Percentiles rank a stretch among this genome's conserved stretches.
These are phyloP conservation scores for Ctenicera cuprea DNA, from an alignment of 2,888 invertebrate genomes.

Conservation along the genomic window DNA sequence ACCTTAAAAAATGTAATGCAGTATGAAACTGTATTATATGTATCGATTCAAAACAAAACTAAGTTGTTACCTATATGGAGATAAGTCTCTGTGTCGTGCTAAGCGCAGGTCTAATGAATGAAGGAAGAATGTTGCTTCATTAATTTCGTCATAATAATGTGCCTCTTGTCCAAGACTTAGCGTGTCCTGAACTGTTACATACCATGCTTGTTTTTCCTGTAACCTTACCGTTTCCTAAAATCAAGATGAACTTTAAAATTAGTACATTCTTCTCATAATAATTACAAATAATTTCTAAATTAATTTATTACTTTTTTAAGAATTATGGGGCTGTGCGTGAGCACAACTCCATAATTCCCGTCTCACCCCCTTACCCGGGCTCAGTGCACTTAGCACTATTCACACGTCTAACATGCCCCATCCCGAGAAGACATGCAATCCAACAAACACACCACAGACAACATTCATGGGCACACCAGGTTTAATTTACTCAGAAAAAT, in stretches of 20 bases:
- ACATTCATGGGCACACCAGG: too few species aligned
- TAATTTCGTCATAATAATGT: constrained; percentile 74
- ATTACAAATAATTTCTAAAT: background rate
- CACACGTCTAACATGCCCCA: too few species aligned
- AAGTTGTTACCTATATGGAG: constrained; percentile 71
- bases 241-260: background rate
- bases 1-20: constrained; percentile 59
- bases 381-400: too few species aligned
- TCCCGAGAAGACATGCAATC: too few species aligned
- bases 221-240: constrained; percentile 74
- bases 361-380: too few species aligned
- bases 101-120: constrained; percentile 79
- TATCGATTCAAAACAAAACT: too few species aligned
- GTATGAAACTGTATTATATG: too few species aligned
- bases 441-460: too few species aligned
- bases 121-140: constrained; percentile 73
- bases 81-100: constrained; percentile 77
- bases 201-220: constrained; percentile 76
- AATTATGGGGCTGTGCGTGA: too few species aligned
- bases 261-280: background rate
- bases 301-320: too few species aligned
- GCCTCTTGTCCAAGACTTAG: constrained; percentile 78
- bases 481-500: too few species aligned
- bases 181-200: constrained; percentile 76
- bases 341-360: too few species aligned